These are phyloP conservation scores for Anarrhichthys ocellatus DNA, from an alignment of 2,113 vertebrate species.

Conservation along the genomic window DNA sequence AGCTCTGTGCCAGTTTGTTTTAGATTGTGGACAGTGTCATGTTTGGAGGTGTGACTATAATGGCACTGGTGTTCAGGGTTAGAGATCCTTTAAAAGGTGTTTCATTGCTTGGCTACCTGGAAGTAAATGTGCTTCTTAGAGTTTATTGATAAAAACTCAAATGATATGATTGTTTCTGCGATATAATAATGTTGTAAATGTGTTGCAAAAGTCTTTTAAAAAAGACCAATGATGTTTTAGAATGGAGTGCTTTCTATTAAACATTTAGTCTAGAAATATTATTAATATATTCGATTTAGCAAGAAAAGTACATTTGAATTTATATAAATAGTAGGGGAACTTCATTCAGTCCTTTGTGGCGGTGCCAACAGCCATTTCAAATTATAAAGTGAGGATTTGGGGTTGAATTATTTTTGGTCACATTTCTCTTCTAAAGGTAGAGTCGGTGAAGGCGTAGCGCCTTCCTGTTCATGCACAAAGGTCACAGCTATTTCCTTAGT, in stretches of 20 bases:
- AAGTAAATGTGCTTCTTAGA: too few relatives aligned
- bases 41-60: not conserved
- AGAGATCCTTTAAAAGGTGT: not conserved
- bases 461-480: conserved; percentile 58
- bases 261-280: not conserved
- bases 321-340: not conserved
- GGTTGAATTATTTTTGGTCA: conserved; percentile 34
- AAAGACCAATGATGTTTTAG: not conserved
- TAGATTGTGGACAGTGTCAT: not conserved
- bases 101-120: not conserved
- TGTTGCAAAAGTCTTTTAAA: not conserved
- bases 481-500: conserved; percentile 65
- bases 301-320: not conserved
- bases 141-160: not conserved
- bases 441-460: conserved; percentile 11
- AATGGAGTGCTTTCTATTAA: not conserved
- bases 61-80: not conserved
- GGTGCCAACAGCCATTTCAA: not conserved
- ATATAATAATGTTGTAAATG: not conserved
- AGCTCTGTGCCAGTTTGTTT: conserved; percentile 16
- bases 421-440: conserved; percentile 38
- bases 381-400: conserved; percentile 4
- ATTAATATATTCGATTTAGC: not conserved
- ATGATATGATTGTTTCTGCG: not conserved
- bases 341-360: not conserved